A percentile compares a stretch with the other conserved stretches of the same genome.
phyloP scores from a whole-genome alignment of 1,140 invertebrate genomes.

The Caenorhabditis inopinata region DNA sequence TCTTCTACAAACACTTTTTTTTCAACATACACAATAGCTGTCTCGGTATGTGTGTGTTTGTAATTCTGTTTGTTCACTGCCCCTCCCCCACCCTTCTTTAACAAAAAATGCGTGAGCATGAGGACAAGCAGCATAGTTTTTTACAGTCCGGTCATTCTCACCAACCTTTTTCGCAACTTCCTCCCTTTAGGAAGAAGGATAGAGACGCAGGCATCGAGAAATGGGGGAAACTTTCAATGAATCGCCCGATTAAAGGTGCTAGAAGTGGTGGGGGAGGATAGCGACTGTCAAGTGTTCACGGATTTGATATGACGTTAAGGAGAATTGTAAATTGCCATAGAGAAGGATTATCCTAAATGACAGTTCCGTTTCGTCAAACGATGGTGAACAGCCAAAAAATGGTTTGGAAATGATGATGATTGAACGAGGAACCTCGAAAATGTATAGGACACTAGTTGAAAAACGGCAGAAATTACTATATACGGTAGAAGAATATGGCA shows the following conservation, averaged over 20 bases:
- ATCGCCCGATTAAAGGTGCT: too few relatives aligned
- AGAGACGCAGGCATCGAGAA: background rate
- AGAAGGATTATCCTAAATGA: conserved; percentile 5
- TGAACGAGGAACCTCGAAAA: too few relatives aligned
- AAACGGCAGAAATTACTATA: too few relatives aligned
- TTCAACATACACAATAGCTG: background rate
- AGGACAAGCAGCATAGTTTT: background rate
- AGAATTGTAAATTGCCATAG: too few relatives aligned
- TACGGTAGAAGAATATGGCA: too few relatives aligned
- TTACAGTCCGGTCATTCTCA: background rate
- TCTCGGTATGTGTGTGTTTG: background rate
- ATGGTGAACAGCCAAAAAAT: too few relatives aligned
- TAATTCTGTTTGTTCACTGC: background rate
- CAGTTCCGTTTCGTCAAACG: background rate
- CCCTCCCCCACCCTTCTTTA: too few relatives aligned
- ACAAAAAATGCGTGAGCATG: background rate
- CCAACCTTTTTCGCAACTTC: background rate
- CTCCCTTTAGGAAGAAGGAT: background rate
- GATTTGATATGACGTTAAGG: background rate
- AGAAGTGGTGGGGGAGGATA: background rate
- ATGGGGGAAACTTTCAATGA: background rate
- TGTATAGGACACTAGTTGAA: too few relatives aligned
- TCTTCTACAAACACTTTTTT: background rate
- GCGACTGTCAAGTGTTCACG: background rate
- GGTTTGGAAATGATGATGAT: too few relatives aligned